phyloP scores from a whole-genome alignment of 1,140 invertebrate genomes.

The Drosophila lini region DNA sequence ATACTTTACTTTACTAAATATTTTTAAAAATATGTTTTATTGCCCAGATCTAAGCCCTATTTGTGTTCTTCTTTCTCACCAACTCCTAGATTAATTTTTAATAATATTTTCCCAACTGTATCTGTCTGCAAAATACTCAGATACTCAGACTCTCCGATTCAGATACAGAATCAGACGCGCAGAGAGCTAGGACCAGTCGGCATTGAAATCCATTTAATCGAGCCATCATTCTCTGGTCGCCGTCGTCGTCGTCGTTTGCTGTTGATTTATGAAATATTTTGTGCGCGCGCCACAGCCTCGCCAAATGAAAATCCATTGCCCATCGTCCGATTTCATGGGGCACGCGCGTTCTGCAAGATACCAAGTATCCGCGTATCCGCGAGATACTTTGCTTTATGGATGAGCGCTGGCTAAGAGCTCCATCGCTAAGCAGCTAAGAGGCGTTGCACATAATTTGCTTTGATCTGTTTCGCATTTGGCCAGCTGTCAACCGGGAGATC shows the following conservation, averaged over 20 bases:
- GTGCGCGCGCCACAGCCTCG: slow-evolving; percentile 32
- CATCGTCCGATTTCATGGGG: slow-evolving; percentile 50
- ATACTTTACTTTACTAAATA: no score
- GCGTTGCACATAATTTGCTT: slow-evolving; percentile 82
- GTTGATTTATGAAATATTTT: slow-evolving; percentile 82
- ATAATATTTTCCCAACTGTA: slow-evolving; percentile 19
- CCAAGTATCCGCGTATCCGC: slow-evolving; percentile 15
- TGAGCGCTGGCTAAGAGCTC: slow-evolving; percentile 35
- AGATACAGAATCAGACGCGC: slow-evolving; percentile 7
- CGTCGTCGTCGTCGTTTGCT: slow-evolving; percentile 27
- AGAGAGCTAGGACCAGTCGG: slow-evolving; percentile 24
- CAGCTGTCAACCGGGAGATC: slow-evolving; percentile 63
- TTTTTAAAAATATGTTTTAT: neutral
- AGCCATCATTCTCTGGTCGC: slow-evolving; percentile 67
- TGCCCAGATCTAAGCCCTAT: neutral
- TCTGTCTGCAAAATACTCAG: slow-evolving; percentile 47
- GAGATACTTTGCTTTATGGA: slow-evolving; percentile 51
- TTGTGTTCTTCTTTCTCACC: no score
- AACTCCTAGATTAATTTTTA: neutral
- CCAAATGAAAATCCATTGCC: slow-evolving; percentile 77
- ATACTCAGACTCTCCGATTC: slow-evolving; percentile 23
- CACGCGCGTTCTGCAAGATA: slow-evolving; percentile 29
- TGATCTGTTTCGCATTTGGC: slow-evolving; percentile 81
- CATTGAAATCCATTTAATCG: slow-evolving; percentile 82
- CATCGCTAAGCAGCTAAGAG: slow-evolving; percentile 76